Percentiles rank a stretch among this genome's conserved stretches.
These are phyloP conservation scores for Harpagifer antarcticus DNA, from an alignment of 2,797 vertebrate species.

Conservation along the genomic window DNA sequence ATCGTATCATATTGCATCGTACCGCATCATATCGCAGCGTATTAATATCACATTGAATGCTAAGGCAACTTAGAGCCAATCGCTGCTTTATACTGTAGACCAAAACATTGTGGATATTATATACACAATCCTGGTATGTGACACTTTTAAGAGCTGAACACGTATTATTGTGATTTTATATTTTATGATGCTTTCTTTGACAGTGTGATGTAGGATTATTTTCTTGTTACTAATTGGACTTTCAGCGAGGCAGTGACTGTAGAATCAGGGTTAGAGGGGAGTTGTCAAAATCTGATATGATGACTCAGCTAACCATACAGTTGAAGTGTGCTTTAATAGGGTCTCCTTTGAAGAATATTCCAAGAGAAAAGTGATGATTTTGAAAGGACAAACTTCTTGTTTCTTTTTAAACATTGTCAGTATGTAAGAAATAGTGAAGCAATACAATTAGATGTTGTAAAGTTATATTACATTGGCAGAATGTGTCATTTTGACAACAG, in stretches of 20 bases:
- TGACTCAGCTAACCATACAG: constrained; percentile 72
- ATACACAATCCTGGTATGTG: background rate
- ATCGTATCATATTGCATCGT: too few relatives aligned
- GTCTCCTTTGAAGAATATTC: constrained; percentile 65
- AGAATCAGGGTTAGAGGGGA: constrained; percentile 58
- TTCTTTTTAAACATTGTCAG: constrained; percentile 29
- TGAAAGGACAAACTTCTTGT: constrained; percentile 19
- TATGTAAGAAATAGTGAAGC: constrained; percentile 7
- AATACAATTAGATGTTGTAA: background rate
- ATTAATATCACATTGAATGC: background rate
- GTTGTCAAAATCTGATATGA: constrained; percentile 77
- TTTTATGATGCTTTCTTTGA: constrained; percentile 26
- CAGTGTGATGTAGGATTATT: constrained; percentile 12
- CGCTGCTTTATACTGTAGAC: background rate
- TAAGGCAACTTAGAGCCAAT: background rate
- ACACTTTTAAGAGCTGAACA: background rate
- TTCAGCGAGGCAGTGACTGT: constrained; percentile 49
- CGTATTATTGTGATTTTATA: constrained; percentile 2
- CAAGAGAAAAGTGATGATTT: constrained; percentile 27
- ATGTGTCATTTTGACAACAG: constrained; percentile 19
- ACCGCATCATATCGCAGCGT: too few relatives aligned
- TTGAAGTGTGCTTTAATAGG: constrained; percentile 77
- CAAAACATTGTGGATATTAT: background rate
- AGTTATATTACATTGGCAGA: constrained; percentile 1
- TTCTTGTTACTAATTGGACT: constrained; percentile 69